Evolutionary conservation across 2,888 invertebrate genomes (phyloP).

Genomic region (Epirrita christyi): DNA sequence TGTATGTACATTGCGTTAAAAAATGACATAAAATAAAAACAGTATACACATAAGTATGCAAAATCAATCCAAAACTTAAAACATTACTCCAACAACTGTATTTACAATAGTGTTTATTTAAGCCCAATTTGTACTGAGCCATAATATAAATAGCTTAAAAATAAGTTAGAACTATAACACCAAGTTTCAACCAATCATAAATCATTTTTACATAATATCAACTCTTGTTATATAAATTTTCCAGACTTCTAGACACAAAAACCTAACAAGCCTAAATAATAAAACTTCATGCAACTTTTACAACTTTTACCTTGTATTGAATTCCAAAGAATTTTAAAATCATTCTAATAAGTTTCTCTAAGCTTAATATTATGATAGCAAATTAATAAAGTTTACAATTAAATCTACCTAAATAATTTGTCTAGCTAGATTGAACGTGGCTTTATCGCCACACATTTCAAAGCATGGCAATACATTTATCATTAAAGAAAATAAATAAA

Average conservation of each 20-base stretch:
- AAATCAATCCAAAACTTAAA: background rate
- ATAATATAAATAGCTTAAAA: constrained; percentile 6
- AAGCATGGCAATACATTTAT: background rate
- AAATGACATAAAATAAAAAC: background rate
- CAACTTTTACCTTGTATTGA: background rate
- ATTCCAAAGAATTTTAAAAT: background rate
- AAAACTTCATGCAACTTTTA: constrained; percentile 5
- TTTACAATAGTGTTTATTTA: constrained; percentile 16
- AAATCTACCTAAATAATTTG: constrained; percentile 1
- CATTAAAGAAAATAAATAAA: constrained; percentile 1
- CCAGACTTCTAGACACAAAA: constrained; percentile 51
- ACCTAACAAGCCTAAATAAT: constrained; percentile 24
- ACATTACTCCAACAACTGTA: background rate
- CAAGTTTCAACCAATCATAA: constrained; percentile 55
- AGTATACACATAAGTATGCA: background rate
- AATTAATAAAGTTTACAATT: constrained; percentile 1
- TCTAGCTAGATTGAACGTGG: constrained; percentile 2
- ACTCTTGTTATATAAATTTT: constrained; percentile 45
- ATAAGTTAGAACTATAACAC: constrained; percentile 44
- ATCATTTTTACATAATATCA: constrained; percentile 51
- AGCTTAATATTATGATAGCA: background rate
- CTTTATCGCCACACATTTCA: background rate
- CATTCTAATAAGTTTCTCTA: background rate
- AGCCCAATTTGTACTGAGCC: constrained; percentile 44
- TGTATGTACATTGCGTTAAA: too few relatives aligned